Percentiles rank a stretch among this genome's conserved stretches.
phyloP scores from a whole-genome alignment of 2,797 vertebrate genomes.

The Leptatherina wallacei region DNA sequence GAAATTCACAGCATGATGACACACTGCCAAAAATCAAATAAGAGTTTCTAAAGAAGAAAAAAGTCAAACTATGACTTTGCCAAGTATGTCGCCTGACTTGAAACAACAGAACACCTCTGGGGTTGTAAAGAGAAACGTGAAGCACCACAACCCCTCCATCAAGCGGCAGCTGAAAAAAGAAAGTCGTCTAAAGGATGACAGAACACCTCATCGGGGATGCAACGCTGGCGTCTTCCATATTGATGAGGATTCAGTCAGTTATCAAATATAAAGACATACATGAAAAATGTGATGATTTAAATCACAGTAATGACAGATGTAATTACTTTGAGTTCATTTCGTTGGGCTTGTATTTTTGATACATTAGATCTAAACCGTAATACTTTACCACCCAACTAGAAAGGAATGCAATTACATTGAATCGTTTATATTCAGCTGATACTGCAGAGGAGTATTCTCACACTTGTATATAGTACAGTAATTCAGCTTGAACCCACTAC shows the following conservation, averaged over 20 bases:
- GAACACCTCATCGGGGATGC: background rate
- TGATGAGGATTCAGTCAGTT: background rate
- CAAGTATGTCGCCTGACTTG: conserved; percentile 6
- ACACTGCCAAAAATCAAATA: conserved; percentile 1
- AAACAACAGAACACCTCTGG: background rate
- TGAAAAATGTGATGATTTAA: background rate
- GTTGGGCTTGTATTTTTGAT: background rate
- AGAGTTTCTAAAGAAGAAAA: conserved; percentile 5
- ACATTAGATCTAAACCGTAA: background rate
- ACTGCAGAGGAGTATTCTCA: background rate
- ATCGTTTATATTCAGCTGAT: background rate
- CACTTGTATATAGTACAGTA: background rate
- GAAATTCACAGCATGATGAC: background rate
- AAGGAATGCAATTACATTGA: background rate
- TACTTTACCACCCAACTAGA: background rate
- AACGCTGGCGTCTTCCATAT: background rate
- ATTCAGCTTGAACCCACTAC: background rate
- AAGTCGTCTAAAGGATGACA: conserved; percentile 2
- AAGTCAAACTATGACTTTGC: conserved; percentile 9
- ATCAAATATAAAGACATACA: background rate
- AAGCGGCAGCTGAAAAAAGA: background rate
- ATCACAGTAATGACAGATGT: background rate
- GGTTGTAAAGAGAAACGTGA: conserved; percentile 2
- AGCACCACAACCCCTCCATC: conserved; percentile 3
- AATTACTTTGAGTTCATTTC: background rate